These are phyloP conservation scores for Parambassis ranga DNA, from an alignment of 2,797 vertebrate genomes.

Conservation along the genomic window DNA sequence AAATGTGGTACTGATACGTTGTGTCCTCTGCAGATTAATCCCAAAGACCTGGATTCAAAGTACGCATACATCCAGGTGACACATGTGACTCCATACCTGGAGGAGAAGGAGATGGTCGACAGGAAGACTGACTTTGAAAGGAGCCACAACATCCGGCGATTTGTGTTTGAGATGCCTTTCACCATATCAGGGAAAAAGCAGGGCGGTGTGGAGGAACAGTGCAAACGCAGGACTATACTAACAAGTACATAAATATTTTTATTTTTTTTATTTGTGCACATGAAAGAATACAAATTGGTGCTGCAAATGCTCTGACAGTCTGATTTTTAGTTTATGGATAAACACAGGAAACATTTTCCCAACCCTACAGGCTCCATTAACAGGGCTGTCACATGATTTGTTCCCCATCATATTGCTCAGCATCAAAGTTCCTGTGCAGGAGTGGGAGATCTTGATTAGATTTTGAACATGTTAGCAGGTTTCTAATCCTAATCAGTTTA, in stretches of 20 bases:
- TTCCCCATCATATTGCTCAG: conserved; percentile 8
- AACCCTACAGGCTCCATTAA: no score
- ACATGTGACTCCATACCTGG: conserved; percentile 92
- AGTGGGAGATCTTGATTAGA: conserved; percentile 61
- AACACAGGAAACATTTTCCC: no score
- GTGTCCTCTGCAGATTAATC: conserved; percentile 85
- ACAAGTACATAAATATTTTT: conserved; percentile 90
- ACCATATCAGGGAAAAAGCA: conserved; percentile 94
- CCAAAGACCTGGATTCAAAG: conserved; percentile 97
- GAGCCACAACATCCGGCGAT: conserved; percentile 94
- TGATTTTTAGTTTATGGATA: no score
- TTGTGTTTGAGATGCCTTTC: conserved; percentile 99
- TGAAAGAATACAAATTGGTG: no score
- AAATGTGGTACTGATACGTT: background rate
- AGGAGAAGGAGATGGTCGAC: conserved; percentile 94
- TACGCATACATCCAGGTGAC: conserved; percentile 98
- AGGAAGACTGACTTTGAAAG: conserved; percentile 95
- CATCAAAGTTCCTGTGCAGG: conserved; percentile 5
- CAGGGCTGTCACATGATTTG: background rate
- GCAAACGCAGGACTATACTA: conserved; percentile 92
- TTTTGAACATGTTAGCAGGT: conserved; percentile 64
- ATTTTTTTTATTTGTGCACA: no score
- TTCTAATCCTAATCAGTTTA: conserved; percentile 45
- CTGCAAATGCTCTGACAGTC: no score
- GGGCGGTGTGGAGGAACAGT: conserved; percentile 95